Conservation (phyloP, 2,113 vertebrate genomes). For the Silurus meridionalis region DNA sequence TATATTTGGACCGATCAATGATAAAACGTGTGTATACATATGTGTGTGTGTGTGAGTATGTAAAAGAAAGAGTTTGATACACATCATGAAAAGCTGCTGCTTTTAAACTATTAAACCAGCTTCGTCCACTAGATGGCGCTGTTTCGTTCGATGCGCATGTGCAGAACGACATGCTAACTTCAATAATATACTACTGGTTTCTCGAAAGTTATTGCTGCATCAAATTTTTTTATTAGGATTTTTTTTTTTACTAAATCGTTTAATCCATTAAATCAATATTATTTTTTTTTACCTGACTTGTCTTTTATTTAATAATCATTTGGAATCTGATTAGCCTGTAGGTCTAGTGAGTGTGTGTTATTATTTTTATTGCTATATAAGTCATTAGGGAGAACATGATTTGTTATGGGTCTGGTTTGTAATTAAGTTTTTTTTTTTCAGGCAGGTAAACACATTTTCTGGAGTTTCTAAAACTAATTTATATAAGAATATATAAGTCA, state of each 20-base stretch:
- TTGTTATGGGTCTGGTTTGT: background rate
- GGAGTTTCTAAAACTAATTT: no score
- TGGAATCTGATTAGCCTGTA: background rate
- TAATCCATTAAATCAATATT: background rate
- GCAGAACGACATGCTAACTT: background rate
- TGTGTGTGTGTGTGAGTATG: background rate
- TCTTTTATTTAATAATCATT: background rate
- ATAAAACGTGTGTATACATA: background rate
- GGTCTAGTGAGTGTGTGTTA: background rate
- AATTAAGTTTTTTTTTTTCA: background rate
- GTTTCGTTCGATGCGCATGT: background rate
- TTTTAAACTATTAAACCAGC: background rate
- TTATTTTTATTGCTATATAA: background rate
- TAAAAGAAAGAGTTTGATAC: conserved; percentile 9
- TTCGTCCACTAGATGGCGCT: background rate
- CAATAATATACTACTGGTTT: no score
- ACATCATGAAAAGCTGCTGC: conserved; percentile 19
- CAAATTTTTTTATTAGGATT: background rate
- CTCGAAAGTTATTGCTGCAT: background rate
- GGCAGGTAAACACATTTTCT: no score
- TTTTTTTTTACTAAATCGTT: background rate
- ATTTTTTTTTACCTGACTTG: no score
- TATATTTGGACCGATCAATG: background rate
- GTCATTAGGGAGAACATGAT: background rate
- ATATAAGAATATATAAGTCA: no score